phyloP scores from a whole-genome alignment of 2,797 vertebrate genomes.

The Pangasius macronema region DNA sequence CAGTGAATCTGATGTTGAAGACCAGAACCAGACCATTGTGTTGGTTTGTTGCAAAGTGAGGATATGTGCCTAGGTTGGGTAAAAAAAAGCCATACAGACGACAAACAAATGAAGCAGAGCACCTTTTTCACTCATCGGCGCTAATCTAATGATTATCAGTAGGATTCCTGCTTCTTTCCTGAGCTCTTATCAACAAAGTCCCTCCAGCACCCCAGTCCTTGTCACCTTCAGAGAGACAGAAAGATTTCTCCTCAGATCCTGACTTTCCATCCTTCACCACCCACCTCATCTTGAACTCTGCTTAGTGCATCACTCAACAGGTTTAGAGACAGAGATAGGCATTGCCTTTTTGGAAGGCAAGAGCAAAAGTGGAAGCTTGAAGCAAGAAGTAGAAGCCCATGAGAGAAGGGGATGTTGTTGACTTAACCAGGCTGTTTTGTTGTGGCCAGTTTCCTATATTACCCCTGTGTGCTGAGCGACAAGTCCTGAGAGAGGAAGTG shows the following conservation, averaged over 20 bases:
- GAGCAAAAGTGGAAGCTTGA: background rate
- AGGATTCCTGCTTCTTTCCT: conserved; percentile 34
- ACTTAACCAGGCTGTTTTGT: conserved; percentile 40
- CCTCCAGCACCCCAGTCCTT: conserved; percentile 24
- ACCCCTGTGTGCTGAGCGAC: conserved; percentile 35
- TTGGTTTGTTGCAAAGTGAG: background rate
- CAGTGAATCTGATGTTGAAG: background rate
- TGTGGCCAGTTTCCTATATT: conserved; percentile 46
- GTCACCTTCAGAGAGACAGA: conserved; percentile 39
- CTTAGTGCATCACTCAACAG: conserved; percentile 45
- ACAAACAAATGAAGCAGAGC: conserved; percentile 19
- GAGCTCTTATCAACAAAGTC: conserved; percentile 36
- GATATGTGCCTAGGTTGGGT: background rate
- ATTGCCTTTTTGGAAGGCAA: conserved; percentile 8
- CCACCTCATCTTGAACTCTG: conserved; percentile 27
- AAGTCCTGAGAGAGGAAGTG: conserved; percentile 42
- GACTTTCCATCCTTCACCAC: conserved; percentile 38
- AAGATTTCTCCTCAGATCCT: conserved; percentile 34
- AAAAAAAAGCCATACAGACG: conserved; percentile 8
- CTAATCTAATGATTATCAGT: conserved; percentile 32
- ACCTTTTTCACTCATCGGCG: background rate
- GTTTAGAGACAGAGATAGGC: conserved; percentile 23
- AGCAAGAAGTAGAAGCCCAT: conserved; percentile 5
- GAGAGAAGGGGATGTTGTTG: conserved; percentile 14
- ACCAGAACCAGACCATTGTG: background rate